Base-by-base conservation (phyloP, 2,888 invertebrate genomes). In the Lasioglossum pauxillum region DNA sequence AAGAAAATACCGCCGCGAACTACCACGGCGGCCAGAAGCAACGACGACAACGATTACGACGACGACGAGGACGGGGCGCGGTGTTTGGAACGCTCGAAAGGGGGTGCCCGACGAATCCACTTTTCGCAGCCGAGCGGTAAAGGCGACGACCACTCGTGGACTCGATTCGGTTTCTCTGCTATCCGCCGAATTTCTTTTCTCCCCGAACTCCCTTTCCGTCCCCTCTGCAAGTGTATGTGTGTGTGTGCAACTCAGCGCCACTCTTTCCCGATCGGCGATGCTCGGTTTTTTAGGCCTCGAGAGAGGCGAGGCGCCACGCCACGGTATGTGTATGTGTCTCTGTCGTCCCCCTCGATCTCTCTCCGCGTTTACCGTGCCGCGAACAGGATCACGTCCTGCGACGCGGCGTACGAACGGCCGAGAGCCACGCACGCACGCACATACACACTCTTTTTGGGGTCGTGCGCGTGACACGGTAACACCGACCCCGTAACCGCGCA, bases 401-500 rank as follows among this genome's bases (percentile, higher is more conserved):
- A 75, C 80, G 53, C 85, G 74, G 57, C 71, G 71, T 71, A 71
- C 71, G 41, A 71, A 82, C 64, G 57, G 60, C 72, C 69, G 78
- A 85, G 69, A 53, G 76, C 35, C 78, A 84, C 72, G 82, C 84
- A 88, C 79, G 73, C 84, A 85, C 85, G 77, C 67, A 87, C 88
- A 78, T 78, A 67, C 80, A 86, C 83, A 80, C 76, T 57, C 75
- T 84, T 87, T 80, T 77, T 35, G 85, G 85, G 82, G 79, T 67
- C 79, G 82, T 79, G 84, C 90, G 89, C 84, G 90, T 85, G 84
- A 85, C 85, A 83, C 88, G 82, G 84, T 82, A 88, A 90, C 90
- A 90, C 90, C 85, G 85, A 90, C 83, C 90, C 86, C 90, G 84
- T 83, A 86, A 75, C 86, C 88, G 88, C 87, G 89, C 88, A 90